Percentiles rank a stretch among this genome's conserved stretches.
phyloP scores from a whole-genome alignment of 2,797 vertebrate genomes.

The Danio choprae region DNA sequence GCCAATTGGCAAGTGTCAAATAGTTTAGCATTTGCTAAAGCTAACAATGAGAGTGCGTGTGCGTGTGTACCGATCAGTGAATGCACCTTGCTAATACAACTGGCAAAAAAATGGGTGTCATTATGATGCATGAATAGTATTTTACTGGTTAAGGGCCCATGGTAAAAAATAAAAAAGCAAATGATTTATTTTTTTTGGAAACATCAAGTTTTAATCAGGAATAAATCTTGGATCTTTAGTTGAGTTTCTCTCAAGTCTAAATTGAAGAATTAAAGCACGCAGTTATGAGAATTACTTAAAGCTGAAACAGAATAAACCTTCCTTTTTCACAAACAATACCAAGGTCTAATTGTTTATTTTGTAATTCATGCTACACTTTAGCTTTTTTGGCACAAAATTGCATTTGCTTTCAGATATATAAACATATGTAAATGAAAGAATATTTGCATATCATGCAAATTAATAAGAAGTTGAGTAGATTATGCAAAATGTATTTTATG shows the following conservation, averaged over 20 bases:
- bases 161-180: not conserved
- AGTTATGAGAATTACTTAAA: not conserved
- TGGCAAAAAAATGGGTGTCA: not conserved
- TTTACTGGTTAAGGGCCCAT: slow-evolving; percentile 5
- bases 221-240: not conserved
- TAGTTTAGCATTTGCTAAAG: slow-evolving; percentile 30
- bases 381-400: too few species aligned
- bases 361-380: too few species aligned
- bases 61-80: not conserved
- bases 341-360: too few species aligned
- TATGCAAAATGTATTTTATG: not conserved
- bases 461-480: not conserved
- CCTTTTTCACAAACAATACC: too few species aligned
- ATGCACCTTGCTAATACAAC: not conserved
- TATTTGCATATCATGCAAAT: too few species aligned
- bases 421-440: too few species aligned
- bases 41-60: slow-evolving; percentile 24
- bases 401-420: too few species aligned
- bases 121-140: not conserved
- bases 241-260: not conserved
- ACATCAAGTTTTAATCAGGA: not conserved
- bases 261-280: not conserved
- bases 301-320: too few species aligned
- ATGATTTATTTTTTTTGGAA: slow-evolving; percentile 12
- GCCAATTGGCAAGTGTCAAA: slow-evolving; percentile 31